Base-by-base conservation (phyloP, 2,113 vertebrate genomes). In the Plecturocebus donacophilus region DNA sequence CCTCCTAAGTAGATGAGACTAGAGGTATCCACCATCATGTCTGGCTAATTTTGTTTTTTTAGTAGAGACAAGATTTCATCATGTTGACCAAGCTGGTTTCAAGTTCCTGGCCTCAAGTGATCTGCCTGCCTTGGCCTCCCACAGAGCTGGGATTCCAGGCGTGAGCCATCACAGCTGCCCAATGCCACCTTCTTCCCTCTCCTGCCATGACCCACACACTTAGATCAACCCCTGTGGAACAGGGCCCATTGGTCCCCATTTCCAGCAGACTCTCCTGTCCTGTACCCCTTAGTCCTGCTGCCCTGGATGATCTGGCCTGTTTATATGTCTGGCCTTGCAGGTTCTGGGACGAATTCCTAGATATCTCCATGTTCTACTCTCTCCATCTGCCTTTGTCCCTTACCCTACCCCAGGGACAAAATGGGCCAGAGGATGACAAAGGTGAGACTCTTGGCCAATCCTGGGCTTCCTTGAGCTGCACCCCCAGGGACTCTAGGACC, bases 211-310 rank as follows among this genome's bases (percentile, higher is more conserved):
- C 8, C 30, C 64, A 21, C 47, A 27, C 40, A 35, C 16, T 30
- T 23, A 47, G 30, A 54, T 73, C 27, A 38, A 2, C 38, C 52
- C 35, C 35, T 38, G n/a, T 1, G 13, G 14, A 20, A 23, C 5
- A 32, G 70, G 19, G 27, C 49, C 47, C 1, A 0, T 6, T 32
- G 11, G 16, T 11, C 21, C 54, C 27, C 16, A 14, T 45, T 75
- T 86, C 73, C 56, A 68, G n/a, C 38, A 91, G 56, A 54, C 20
- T 42, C 32, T 0, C 1, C 58, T 19, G 38, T 12, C 80, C 64
- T 35, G 23, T 20, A 5, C 16, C n/a, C 30, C 32, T 79, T 4
- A 11, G 3, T 27, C 3, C 11, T 6, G 38, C 40, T 0, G 1
- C 32, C 25, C 66, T 30, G 54, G 38, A 47, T 38, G 17, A 14